Evolutionary conservation across 2,888 invertebrate species (phyloP).

Genomic region (Chrysodeixis includens): DNA sequence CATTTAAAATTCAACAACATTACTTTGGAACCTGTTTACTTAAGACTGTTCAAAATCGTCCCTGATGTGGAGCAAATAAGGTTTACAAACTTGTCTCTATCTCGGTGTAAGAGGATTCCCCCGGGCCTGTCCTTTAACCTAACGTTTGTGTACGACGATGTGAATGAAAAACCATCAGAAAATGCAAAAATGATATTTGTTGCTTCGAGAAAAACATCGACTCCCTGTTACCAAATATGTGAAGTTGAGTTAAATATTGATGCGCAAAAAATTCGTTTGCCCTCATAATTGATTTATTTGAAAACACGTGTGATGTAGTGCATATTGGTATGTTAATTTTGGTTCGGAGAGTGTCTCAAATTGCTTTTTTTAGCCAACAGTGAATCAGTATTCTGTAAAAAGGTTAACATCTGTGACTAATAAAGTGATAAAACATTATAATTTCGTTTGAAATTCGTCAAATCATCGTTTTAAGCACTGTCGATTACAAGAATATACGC

Average conservation of each 20-base stretch:
- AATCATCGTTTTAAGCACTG: background rate
- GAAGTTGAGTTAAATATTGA: conserved; percentile 79
- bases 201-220: conserved; percentile 79
- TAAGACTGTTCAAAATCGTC: conserved; percentile 79
- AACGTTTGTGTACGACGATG: conserved; percentile 79
- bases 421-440: conserved; percentile 16
- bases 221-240: conserved; percentile 84
- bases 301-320: background rate
- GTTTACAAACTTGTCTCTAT: conserved; percentile 76
- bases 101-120: conserved; percentile 79
- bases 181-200: conserved; percentile 81
- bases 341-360: conserved; percentile 11
- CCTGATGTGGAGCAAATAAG: conserved; percentile 82
- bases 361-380: conserved; percentile 23
- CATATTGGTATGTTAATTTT: conserved; percentile 27
- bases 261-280: conserved; percentile 66
- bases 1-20: conserved; percentile 80
- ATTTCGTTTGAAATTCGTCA: conserved; percentile 17
- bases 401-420: conserved; percentile 16
- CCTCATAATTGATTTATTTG: conserved; percentile 10
- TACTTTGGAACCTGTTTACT: conserved; percentile 78
- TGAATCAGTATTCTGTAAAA: conserved; percentile 5
- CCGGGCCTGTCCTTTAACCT: conserved; percentile 80
- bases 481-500: too few species aligned
- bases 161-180: conserved; percentile 72